These are phyloP conservation scores for Notamacropus eugenii DNA, from an alignment of 2,797 vertebrate genomes.

Conservation along the genomic window DNA sequence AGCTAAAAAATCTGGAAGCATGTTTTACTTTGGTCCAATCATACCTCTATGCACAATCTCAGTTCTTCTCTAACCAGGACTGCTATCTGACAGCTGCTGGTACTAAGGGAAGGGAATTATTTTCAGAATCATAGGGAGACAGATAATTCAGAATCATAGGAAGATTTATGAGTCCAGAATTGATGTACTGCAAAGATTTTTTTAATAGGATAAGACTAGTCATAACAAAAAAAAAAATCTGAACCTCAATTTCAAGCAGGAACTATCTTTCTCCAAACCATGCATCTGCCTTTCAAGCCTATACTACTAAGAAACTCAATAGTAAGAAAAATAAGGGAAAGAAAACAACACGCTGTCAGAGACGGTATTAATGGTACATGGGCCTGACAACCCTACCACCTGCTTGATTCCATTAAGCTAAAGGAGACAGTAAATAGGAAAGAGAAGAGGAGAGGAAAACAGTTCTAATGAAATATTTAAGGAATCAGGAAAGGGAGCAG, in stretches of 20 bases:
- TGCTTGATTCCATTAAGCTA: conserved; percentile 56
- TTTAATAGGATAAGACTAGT: neutral
- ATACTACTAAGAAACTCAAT: conserved; percentile 19
- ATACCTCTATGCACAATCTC: neutral
- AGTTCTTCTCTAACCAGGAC: neutral
- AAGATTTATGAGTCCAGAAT: conserved; percentile 14
- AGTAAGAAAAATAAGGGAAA: conserved; percentile 50
- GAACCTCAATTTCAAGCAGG: conserved; percentile 44
- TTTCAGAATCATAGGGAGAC: conserved; percentile 23
- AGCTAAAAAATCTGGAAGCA: neutral
- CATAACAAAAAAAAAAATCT: conserved; percentile 24
- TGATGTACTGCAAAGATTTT: neutral
- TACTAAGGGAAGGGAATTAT: neutral
- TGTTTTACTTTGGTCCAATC: neutral
- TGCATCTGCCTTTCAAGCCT: conserved; percentile 25
- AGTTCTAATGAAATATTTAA: conserved; percentile 64
- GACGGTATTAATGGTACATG: conserved; percentile 54
- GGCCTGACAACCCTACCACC: conserved; percentile 54
- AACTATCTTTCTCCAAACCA: conserved; percentile 44
- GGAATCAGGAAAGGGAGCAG: conserved; percentile 62
- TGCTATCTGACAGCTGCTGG: neutral
- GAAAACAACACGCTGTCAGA: conserved; percentile 38
- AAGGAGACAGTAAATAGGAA: conserved; percentile 66
- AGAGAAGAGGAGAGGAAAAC: conserved; percentile 14
- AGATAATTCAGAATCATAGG: conserved; percentile 19